These are phyloP conservation scores for Nysson spinosus DNA, from an alignment of 2,888 invertebrate species.

Conservation along the genomic window DNA sequence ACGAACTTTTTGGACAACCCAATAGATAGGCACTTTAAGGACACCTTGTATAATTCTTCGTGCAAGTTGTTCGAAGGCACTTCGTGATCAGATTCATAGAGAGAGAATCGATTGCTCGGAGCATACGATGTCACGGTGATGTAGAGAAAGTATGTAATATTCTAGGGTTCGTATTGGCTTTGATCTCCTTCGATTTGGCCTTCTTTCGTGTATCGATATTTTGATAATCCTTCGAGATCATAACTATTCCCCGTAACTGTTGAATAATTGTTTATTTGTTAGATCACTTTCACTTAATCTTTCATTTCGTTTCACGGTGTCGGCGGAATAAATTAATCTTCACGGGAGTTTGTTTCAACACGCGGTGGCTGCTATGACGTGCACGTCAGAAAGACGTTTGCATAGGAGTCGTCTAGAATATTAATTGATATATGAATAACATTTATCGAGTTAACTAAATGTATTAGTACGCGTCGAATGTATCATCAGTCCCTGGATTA, in stretches of 20 bases:
- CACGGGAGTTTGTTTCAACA: not conserved
- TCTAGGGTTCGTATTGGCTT: constrained; percentile 8
- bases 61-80: not conserved
- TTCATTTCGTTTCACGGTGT: not conserved
- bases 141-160: constrained; percentile 16
- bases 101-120: not conserved
- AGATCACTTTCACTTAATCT: not conserved
- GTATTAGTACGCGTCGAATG: constrained; percentile 26
- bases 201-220: constrained; percentile 6
- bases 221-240: constrained; percentile 3
- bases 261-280: not conserved
- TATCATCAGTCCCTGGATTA: constrained; percentile 3
- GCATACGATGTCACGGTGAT: constrained; percentile 13
- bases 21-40: no score
- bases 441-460: constrained; percentile 22
- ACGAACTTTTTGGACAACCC: no score
- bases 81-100: constrained; percentile 3
- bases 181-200: constrained; percentile 19
- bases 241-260: not conserved
- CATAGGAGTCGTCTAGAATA: constrained; percentile 34
- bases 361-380: not conserved
- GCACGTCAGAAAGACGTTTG: constrained; percentile 9
- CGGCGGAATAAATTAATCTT: not conserved
- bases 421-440: constrained; percentile 52
- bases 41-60: constrained; percentile 6